Base-by-base conservation (phyloP, 1,140 invertebrate genomes). In the Neodiprion virginianus region DNA sequence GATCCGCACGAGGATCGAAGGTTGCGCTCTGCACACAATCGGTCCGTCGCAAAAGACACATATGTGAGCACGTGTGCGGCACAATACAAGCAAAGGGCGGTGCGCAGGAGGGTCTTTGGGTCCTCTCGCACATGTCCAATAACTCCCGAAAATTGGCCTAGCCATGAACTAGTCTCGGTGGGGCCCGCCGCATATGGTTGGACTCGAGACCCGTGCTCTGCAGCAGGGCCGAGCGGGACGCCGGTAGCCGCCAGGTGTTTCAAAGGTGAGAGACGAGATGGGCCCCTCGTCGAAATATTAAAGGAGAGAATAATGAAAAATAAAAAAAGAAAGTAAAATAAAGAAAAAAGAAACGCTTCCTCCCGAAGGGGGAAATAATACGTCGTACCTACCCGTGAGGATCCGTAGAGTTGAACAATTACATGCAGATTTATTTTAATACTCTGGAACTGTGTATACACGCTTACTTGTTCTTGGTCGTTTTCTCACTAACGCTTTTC, bases 141-240 rank as follows among this genome's bases (percentile, higher is more conserved):
- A 61, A 61, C 11, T 12, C 53, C 53, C 53, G 53, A 61, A 61
- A 61, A 61, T 61, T 61, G 53, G 53, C 53, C 53, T 12, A 61
- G n/a, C 53, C n/a, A 61, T 61, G 53, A 61, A 61, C 53, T 61
- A 61, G 53, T 61, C 53, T 61, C 53, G 53, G 53, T 61, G 53
- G 53, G 53, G 53, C 53, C 53, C 11, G 53, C 8, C 53, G 53
- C 53, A 61, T 61, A 61, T 61, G 53, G 53, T 61, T 14, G 53
- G 53, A 17, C 53, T 40, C 53, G 28, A 61, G 53, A 61, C 53
- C 53, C 53, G n/a, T 61, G 11, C 11, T 40, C 11, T 40, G 28
- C 28, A 8, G 53, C 53, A 61, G 53, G 53, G n/a, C 53, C 53
- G 53, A 61, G 53, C 53, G 53, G 53, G 11, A 61, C 53, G 53